Evolutionary conservation across 1,140 invertebrate species (phyloP).

Genomic region (Mercenaria mercenaria): DNA sequence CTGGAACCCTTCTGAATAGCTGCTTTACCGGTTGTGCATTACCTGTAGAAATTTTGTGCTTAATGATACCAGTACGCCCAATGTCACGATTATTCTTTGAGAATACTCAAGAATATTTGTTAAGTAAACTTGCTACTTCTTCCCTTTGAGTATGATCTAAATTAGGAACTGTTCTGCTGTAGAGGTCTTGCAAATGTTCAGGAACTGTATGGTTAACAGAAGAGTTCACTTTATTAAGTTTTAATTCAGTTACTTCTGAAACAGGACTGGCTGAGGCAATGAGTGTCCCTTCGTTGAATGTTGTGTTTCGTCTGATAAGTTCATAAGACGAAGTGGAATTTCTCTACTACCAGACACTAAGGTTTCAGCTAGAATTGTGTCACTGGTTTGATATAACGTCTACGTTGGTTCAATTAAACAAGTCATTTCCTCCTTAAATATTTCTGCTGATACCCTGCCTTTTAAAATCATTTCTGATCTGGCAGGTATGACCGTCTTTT

Average conservation of each 20-base stretch:
- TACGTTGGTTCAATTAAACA: not conserved
- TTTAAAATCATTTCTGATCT: not conserved
- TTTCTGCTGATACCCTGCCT: not conserved
- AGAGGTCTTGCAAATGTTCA: too few species aligned
- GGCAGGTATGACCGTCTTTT: not conserved
- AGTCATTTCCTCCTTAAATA: not conserved
- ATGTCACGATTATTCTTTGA: slow-evolving; percentile 42
- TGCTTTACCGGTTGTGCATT: slow-evolving; percentile 52
- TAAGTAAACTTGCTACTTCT: not conserved
- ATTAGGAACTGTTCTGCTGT: not conserved
- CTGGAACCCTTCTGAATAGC: slow-evolving; percentile 37
- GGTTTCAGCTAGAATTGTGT: not conserved
- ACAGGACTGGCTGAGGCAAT: not conserved
- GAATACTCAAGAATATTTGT: slow-evolving; percentile 38
- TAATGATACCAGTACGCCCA: slow-evolving; percentile 25
- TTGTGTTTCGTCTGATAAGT: slow-evolving; percentile 6
- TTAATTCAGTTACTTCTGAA: not conserved
- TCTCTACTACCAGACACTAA: not conserved
- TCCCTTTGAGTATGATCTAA: not conserved
- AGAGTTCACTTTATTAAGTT: not conserved
- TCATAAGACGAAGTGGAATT: slow-evolving; percentile 4
- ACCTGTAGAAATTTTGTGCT: slow-evolving; percentile 59
- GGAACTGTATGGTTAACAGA: not conserved
- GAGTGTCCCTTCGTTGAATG: not conserved
- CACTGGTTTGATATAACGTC: not conserved